Percentiles rank a stretch among this genome's conserved stretches.
phyloP scores from a whole-genome alignment of 2,113 vertebrate species.

The Malaclemys terrapin region DNA sequence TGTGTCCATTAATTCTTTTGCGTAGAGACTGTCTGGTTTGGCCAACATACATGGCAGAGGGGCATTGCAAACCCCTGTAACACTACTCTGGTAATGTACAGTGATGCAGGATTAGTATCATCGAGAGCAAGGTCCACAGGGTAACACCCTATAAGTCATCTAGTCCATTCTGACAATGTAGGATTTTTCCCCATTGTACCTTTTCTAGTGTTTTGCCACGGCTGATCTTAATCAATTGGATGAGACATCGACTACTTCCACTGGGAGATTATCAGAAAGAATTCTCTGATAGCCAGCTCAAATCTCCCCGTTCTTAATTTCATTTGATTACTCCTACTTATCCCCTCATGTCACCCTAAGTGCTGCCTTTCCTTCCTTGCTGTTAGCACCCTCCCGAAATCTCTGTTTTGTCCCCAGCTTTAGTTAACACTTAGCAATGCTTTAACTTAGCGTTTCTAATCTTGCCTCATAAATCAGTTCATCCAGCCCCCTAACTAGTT shows the following conservation, averaged over 20 bases:
- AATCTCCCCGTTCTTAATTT: background rate
- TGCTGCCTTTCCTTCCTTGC: background rate
- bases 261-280: fast-evolving
- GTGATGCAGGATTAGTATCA: background rate
- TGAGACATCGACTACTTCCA: background rate
- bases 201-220: background rate
- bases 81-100: background rate
- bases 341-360: background rate
- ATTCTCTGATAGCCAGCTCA: background rate
- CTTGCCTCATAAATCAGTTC: background rate
- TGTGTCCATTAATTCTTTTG: too few species aligned
- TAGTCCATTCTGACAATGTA: background rate
- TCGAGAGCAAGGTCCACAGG: background rate
- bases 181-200: background rate
- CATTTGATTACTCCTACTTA: background rate
- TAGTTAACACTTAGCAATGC: background rate
- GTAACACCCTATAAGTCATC: background rate
- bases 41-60: too few species aligned
- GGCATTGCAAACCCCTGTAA: background rate
- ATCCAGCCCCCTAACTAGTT: background rate
- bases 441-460: background rate
- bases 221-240: background rate
- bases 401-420: background rate
- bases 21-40: too few species aligned
- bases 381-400: background rate